A percentile compares a stretch with the other conserved stretches of the same genome.
These are phyloP conservation scores for Thripadectes ignobilis DNA, from an alignment of 2,797 vertebrate species.

Conservation along the genomic window DNA sequence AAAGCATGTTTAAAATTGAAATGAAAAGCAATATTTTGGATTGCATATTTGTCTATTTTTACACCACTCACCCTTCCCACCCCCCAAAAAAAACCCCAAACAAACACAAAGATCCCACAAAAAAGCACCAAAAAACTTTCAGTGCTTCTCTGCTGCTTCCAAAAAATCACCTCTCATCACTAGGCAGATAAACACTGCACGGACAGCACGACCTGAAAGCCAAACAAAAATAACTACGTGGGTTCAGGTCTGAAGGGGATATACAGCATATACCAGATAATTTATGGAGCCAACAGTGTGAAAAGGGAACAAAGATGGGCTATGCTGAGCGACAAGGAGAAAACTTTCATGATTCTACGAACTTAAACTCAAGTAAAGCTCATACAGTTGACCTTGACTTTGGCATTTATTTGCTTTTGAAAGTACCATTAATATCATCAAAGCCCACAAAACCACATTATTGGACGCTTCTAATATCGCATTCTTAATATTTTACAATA, in stretches of 20 bases:
- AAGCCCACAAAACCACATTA: background rate
- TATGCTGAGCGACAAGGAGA: background rate
- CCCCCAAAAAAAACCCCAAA: rapidly evolving
- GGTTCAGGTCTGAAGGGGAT: background rate
- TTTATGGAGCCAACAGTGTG: rapidly evolving
- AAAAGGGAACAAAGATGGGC: background rate
- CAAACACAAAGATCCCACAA: no score
- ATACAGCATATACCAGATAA: background rate
- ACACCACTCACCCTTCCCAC: rapidly evolving
- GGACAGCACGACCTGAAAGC: background rate
- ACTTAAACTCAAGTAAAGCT: background rate
- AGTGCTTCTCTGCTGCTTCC: background rate
- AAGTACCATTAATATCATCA: background rate
- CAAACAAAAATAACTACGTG: background rate
- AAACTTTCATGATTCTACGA: background rate
- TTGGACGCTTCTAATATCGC: background rate
- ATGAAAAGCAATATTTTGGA: background rate
- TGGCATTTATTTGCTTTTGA: background rate
- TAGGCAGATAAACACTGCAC: background rate
- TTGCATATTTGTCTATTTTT: background rate
- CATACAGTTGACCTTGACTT: background rate
- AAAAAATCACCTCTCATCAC: background rate
- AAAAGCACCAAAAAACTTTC: background rate
- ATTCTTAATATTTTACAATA: background rate
- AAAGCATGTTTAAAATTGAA: background rate